Evolutionary conservation across 1,140 invertebrate species (phyloP).

Genomic region (Archegozetes longisetosus): DNA sequence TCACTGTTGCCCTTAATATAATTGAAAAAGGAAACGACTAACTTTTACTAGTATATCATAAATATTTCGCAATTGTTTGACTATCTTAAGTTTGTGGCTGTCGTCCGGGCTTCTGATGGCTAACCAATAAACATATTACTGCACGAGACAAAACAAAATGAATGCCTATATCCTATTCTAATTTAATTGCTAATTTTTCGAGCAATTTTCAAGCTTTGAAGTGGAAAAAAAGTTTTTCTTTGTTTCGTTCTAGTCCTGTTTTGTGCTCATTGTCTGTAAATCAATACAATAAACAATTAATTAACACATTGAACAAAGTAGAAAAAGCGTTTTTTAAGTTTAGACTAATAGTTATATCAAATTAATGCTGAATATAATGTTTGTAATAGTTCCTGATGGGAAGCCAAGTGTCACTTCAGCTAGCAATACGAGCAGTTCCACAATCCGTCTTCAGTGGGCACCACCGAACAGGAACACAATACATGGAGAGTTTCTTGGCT

Average conservation of each 20-base stretch:
- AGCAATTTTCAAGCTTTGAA: too few relatives aligned
- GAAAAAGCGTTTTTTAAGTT: too few relatives aligned
- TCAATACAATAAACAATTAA: too few relatives aligned
- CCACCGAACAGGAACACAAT: conserved; percentile 47
- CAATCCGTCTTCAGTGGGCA: conserved; percentile 51
- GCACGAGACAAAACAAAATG: neutral
- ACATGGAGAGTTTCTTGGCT: conserved; percentile 60
- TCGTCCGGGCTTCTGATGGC: neutral
- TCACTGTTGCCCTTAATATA: neutral
- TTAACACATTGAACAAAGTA: too few relatives aligned
- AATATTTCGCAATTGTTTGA: neutral
- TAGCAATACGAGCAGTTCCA: conserved; percentile 49
- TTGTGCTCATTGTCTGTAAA: too few relatives aligned
- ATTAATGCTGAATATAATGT: too few relatives aligned
- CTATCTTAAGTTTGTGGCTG: neutral
- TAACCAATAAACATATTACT: neutral
- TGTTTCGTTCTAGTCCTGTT: too few relatives aligned
- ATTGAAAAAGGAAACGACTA: neutral
- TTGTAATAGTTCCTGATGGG: conserved; percentile 54
- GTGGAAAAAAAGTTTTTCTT: too few relatives aligned
- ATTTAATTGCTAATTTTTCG: too few relatives aligned
- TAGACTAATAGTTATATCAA: too few relatives aligned
- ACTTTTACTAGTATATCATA: neutral
- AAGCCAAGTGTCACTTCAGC: conserved; percentile 51
- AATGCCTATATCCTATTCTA: too few relatives aligned